phyloP scores from a whole-genome alignment of 2,113 vertebrate genomes.

The Lepisosteus osseus region DNA sequence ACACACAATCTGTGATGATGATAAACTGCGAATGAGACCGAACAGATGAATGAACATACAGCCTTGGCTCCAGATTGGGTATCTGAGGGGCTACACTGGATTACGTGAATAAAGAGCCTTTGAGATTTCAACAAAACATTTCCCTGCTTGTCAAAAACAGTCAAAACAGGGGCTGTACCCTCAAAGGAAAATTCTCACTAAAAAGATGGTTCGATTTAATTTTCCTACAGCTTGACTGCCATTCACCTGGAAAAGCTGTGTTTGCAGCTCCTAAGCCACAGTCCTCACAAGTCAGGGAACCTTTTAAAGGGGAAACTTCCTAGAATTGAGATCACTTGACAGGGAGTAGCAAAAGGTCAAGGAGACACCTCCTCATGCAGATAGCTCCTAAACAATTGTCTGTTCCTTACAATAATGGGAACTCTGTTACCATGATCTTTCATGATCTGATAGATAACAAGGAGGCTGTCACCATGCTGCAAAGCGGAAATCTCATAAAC shows the following conservation, averaged over 20 bases:
- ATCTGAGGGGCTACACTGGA: too few species aligned
- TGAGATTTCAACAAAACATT: too few species aligned
- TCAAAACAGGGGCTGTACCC: too few species aligned
- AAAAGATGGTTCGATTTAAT: background rate
- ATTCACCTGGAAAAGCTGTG: constrained; percentile 1
- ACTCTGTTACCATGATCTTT: background rate
- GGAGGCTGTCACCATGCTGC: background rate
- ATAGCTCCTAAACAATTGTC: background rate
- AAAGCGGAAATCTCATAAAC: background rate
- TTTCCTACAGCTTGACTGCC: background rate
- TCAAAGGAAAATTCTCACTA: too few species aligned
- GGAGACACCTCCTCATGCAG: background rate
- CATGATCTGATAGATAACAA: background rate
- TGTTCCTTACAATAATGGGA: background rate
- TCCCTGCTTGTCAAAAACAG: too few species aligned
- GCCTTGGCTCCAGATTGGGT: too few species aligned
- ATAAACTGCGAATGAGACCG: too few species aligned
- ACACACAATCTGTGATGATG: too few species aligned
- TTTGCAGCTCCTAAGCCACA: background rate
- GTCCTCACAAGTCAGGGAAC: background rate
- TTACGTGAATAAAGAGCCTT: too few species aligned
- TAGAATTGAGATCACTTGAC: constrained; percentile 1
- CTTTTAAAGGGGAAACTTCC: background rate
- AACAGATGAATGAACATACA: too few species aligned
- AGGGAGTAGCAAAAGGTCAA: background rate